Base-by-base conservation (phyloP, 2,888 invertebrate species). In the Eristalis intricaria region DNA sequence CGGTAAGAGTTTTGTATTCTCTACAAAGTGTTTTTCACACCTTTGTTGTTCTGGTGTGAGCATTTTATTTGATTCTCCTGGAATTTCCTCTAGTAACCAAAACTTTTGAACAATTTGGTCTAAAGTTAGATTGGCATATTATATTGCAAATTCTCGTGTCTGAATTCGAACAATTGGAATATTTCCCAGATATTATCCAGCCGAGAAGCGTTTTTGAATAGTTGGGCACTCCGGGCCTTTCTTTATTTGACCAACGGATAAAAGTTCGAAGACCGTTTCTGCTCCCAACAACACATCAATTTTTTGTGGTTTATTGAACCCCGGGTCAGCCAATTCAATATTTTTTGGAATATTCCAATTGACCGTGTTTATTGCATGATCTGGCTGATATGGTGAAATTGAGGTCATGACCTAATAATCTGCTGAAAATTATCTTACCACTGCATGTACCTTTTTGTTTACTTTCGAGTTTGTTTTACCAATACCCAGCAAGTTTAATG, bases 291-390 rank as follows among this genome's bases (percentile, higher is more conserved):
- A 22, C 29, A 85, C 38, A 35, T 78, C 43, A 19, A 76, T 22
- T 73, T 61, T 68, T 50, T 84, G 61, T 13, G 76, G 77, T 22
- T 79, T 86, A 4, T 58, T n/a, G 40, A 82, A 81, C 10, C 74
- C 58, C 22, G 84, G 87, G 78, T 87, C 86, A 15, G 76, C 86
- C 26, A 87, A 50, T 70, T 43, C n/a, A n/a, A n/a, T n/a, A n/a
- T n/a, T n/a, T n/a, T n/a, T n/a, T n/a, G n/a, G n/a, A n/a, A n/a
- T n/a, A n/a, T n/a, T n/a, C n/a, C n/a, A n/a, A n/a, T n/a, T n/a
- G n/a, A n/a, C n/a, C n/a, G n/a, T n/a, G n/a, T n/a, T n/a, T n/a
- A n/a, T n/a, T n/a, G n/a, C n/a, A n/a, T n/a, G n/a, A n/a, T n/a
- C n/a, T n/a, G n/a, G n/a, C n/a, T n/a, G n/a, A n/a, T n/a, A n/a